A percentile compares a stretch with the other conserved stretches of the same genome.
Conservation (phyloP, 1,140 invertebrate species). For the Conus betulinus region DNA sequence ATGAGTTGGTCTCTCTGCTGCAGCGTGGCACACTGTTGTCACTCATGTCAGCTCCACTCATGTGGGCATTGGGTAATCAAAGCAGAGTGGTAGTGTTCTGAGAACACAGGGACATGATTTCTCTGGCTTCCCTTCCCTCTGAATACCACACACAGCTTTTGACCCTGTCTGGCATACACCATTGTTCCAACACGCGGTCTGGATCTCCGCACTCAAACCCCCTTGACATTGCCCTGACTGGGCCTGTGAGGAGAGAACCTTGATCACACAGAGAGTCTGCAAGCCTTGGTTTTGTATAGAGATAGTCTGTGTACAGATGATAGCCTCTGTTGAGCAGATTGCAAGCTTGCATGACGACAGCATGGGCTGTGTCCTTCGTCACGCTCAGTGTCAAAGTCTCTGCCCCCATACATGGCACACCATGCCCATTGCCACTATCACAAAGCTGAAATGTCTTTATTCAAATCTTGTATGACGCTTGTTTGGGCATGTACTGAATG, state of each 20-base stretch:
- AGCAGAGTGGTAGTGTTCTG: conserved; percentile 17
- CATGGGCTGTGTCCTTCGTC: conserved; percentile 35
- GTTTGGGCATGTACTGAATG: conserved; percentile 53
- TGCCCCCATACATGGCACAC: conserved; percentile 38
- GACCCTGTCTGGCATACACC: neutral
- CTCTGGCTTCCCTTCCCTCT: conserved; percentile 29
- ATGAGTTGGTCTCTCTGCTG: conserved; percentile 24
- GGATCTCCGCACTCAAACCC: neutral
- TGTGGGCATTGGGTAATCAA: conserved; percentile 33
- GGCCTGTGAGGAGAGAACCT: conserved; percentile 33
- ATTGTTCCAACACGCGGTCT: neutral
- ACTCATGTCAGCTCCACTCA: conserved; percentile 36
- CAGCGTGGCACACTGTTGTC: conserved; percentile 30
- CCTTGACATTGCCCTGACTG: conserved; percentile 29
- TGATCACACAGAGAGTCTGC: conserved; percentile 1
- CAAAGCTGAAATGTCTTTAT: conserved; percentile 47
- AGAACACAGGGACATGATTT: conserved; percentile 30
- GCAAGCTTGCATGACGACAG: conserved; percentile 35
- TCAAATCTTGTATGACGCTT: neutral
- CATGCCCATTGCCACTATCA: conserved; percentile 38
- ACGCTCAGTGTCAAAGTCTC: conserved; percentile 28
- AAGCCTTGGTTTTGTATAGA: conserved; percentile 36
- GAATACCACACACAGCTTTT: conserved; percentile 22
- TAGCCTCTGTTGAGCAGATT: conserved; percentile 45
- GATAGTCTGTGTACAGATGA: conserved; percentile 45